These are phyloP conservation scores for Trochalopteron elliotii DNA, from an alignment of 2,113 vertebrate species.

Conservation along the genomic window DNA sequence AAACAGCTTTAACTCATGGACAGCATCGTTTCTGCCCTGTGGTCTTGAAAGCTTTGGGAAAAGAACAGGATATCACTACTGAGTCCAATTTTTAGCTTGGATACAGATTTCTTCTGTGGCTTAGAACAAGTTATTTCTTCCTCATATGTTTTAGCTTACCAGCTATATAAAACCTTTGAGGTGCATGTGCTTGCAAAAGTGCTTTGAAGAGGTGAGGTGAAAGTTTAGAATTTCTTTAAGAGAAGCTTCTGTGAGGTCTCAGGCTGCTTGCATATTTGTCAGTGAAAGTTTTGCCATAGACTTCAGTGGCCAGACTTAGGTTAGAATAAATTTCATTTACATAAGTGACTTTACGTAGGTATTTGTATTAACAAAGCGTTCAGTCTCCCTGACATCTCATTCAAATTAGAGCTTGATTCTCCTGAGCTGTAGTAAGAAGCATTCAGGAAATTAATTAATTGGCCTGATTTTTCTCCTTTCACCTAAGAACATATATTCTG, in stretches of 20 bases:
- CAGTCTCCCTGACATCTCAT: background rate
- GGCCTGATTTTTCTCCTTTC: background rate
- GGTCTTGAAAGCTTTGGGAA: background rate
- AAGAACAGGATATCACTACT: background rate
- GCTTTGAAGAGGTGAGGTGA: background rate
- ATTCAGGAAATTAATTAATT: background rate
- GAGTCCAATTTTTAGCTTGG: background rate
- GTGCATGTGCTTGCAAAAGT: background rate
- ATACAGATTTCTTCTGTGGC: background rate
- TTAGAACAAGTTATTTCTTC: conserved; percentile 7
- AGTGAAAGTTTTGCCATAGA: background rate
- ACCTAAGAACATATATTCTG: background rate
- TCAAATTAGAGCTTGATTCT: background rate
- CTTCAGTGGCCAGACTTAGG: background rate
- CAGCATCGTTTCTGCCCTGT: background rate
- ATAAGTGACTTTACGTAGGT: background rate
- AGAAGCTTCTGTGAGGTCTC: background rate
- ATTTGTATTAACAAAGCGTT: background rate
- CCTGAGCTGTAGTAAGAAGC: background rate
- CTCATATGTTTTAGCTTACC: background rate
- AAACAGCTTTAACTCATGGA: background rate
- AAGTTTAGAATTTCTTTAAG: background rate
- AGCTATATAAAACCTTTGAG: background rate
- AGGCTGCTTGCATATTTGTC: background rate
- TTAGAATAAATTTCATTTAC: background rate